Evolutionary conservation across 2,888 invertebrate genomes (phyloP).

Genomic region (Hartigia nigra): DNA sequence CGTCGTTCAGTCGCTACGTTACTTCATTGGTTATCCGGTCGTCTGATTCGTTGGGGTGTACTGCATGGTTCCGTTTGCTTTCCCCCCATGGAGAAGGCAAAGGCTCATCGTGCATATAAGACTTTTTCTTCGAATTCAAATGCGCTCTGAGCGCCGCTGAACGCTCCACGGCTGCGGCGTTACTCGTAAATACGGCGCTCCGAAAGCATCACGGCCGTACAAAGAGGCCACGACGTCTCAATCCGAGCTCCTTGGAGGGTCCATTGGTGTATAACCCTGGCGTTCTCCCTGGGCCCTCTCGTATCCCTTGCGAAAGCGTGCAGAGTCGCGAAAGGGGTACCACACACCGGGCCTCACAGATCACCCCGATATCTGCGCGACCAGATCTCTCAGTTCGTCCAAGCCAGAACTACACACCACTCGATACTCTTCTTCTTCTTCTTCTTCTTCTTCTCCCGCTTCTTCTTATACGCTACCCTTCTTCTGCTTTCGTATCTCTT

Average conservation of each 20-base stretch:
- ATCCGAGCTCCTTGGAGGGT: constrained; percentile 63
- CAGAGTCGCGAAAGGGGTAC: constrained; percentile 59
- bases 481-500: constrained; percentile 21
- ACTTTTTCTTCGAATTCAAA: constrained; percentile 55
- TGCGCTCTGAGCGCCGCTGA: constrained; percentile 37
- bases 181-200: constrained; percentile 64
- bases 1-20: background rate
- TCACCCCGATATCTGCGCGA: constrained; percentile 62
- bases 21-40: background rate
- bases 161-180: constrained; percentile 54
- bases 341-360: constrained; percentile 66
- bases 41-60: background rate
- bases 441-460: constrained; percentile 26
- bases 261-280: constrained; percentile 28
- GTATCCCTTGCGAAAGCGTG: constrained; percentile 40
- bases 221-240: constrained; percentile 66
- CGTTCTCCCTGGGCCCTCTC: constrained; percentile 7
- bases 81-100: background rate
- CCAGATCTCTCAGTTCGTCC: constrained; percentile 57
- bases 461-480: constrained; percentile 11
- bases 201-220: constrained; percentile 61
- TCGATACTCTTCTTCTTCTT: constrained; percentile 23
- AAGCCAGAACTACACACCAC: constrained; percentile 42
- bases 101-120: constrained; percentile 14
- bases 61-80: background rate